Base-by-base conservation (phyloP, 2,797 vertebrate genomes). In the Coregonus ussuriensis region DNA sequence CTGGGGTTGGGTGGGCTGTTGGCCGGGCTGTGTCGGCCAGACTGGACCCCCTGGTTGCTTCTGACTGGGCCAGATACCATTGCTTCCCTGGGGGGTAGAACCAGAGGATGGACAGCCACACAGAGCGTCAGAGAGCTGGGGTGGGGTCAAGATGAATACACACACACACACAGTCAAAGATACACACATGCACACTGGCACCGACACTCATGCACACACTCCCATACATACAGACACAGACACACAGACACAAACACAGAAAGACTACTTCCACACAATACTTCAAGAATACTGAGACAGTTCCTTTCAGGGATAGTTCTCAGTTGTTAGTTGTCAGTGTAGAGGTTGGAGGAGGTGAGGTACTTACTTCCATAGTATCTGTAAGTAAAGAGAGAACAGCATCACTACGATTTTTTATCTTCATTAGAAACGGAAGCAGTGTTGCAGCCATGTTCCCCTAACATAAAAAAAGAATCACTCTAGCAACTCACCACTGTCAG, bases 361-460 rank as follows among this genome's bases (percentile, higher is more conserved):
- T 91, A 89, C 91, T 93, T 89, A 91, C 91, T 78, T 93, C 90
- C 93, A 93, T 93, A 74, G 59, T 87, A 79, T 82, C 90, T 91
- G 82, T 33, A 25, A 77, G 18, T 81, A 85, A 77, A 25, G 81
- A 86, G 71, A 86, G 2, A 78, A 14, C 6, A 74, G 21, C 76
- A 31, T 71, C 35, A 74, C 15, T 63, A 63, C 59, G 21, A 63
- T 21, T 3, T 68, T 68, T 35, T 33, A 68, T 68, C 66, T 68
- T 68, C 33, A 63, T 29, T 21, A 63, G 25, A 63, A 25, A 63
- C n/a, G 59, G 25, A 25, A 63, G 16, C 59, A 63, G 21, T 5
- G 11, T 63, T 63, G n/a, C 21, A 25, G 18, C 59, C 59, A 63
- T 25, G 21, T 21, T 25, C 25, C 59, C 21, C 59, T 63, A 25